phyloP scores from a whole-genome alignment of 2,113 vertebrate genomes.

The Tragulus kanchil region DNA sequence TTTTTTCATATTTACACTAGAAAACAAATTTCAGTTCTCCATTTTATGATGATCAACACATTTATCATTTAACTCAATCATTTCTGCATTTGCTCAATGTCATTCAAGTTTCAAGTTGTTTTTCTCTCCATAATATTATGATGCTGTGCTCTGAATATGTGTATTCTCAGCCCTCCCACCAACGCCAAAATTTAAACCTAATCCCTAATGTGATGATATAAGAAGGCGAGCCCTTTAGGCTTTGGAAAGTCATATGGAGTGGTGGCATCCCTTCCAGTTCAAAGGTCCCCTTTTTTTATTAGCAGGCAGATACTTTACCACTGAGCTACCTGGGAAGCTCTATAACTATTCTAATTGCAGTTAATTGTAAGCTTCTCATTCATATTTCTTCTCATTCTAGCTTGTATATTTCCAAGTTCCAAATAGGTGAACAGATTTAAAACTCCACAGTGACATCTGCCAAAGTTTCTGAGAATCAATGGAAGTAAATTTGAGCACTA shows the following conservation, averaged over 20 bases:
- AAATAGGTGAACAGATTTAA: conserved; percentile 16
- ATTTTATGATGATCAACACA: background rate
- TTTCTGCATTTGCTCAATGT: background rate
- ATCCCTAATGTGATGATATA: background rate
- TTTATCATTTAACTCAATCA: background rate
- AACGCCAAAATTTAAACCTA: background rate
- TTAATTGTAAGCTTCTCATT: background rate
- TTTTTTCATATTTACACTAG: background rate
- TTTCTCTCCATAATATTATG: background rate
- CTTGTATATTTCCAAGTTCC: background rate
- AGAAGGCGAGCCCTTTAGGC: background rate
- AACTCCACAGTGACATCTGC: background rate
- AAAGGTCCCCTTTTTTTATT: no score
- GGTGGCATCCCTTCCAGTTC: no score
- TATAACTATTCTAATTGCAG: background rate
- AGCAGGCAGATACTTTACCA: background rate
- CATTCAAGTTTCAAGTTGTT: background rate
- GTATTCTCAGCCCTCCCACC: background rate
- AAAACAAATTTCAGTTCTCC: conserved; percentile 40
- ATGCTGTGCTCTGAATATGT: background rate
- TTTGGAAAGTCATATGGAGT: no score
- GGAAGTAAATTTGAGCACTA: background rate
- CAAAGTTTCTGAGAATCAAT: conserved; percentile 8
- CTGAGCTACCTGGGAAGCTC: background rate
- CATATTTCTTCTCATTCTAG: background rate